Percentiles rank a stretch among this genome's conserved stretches.
phyloP scores from a whole-genome alignment of 2,888 invertebrate genomes.

The Scaptomyza parva region DNA sequence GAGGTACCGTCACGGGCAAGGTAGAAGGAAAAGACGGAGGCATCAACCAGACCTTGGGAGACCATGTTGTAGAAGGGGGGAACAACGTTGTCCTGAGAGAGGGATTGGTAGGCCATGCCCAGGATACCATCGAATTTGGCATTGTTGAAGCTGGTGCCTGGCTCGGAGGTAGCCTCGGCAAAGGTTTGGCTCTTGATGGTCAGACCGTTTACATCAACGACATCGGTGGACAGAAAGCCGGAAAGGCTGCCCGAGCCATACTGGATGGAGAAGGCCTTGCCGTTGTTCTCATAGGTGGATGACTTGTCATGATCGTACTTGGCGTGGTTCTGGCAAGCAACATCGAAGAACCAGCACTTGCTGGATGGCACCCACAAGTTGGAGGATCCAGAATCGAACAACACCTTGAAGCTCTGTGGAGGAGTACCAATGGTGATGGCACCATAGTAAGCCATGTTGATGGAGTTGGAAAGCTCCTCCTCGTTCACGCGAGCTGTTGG shows the following conservation, averaged over 20 bases:
- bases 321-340: slow-evolving; percentile 95
- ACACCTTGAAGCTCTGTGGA: slow-evolving; percentile 95
- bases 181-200: slow-evolving; percentile 92
- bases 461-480: slow-evolving; percentile 90
- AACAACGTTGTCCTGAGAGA: slow-evolving; percentile 94
- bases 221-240: slow-evolving; percentile 96
- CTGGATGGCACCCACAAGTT: slow-evolving; percentile 99
- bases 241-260: slow-evolving; percentile 98
- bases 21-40: slow-evolving; percentile 96
- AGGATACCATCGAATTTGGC: slow-evolving; percentile 99
- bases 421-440: slow-evolving; percentile 95
- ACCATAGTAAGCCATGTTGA: slow-evolving; percentile 98
- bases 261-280: slow-evolving; percentile 94
- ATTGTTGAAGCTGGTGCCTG: slow-evolving; percentile 96
- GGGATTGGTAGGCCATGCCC: slow-evolving; percentile 94
- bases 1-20: slow-evolving; percentile 88
- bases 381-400: slow-evolving; percentile 99
- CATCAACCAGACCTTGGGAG: slow-evolving; percentile 88
- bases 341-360: slow-evolving; percentile 91
- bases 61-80: slow-evolving; percentile 97
- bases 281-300: slow-evolving; percentile 92
- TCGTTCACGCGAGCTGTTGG: slow-evolving; percentile 50
- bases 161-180: slow-evolving; percentile 97
- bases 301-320: slow-evolving; percentile 96
- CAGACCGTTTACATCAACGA: slow-evolving; percentile 89